These are phyloP conservation scores for Eurypyga helias DNA, from an alignment of 2,113 vertebrate species.

Conservation along the genomic window DNA sequence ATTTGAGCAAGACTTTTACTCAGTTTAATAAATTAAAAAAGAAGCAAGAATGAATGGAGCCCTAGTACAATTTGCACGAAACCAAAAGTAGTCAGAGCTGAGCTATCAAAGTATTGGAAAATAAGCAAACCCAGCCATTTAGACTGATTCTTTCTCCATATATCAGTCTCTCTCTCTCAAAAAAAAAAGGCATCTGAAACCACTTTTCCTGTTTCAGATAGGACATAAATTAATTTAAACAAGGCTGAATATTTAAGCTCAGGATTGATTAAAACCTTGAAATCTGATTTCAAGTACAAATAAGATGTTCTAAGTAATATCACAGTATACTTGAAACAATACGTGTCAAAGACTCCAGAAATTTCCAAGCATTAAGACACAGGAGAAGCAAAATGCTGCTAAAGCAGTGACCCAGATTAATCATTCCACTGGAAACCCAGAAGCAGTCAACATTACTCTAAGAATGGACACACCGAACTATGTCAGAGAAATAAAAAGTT, in stretches of 20 bases:
- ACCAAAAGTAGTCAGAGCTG: background rate
- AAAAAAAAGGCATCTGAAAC: background rate
- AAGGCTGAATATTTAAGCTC: background rate
- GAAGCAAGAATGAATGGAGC: background rate
- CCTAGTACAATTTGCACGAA: background rate
- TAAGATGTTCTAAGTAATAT: background rate
- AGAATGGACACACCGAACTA: background rate
- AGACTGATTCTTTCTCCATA: background rate
- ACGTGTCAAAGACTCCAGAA: background rate
- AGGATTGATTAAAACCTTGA: constrained; percentile 2
- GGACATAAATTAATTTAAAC: background rate
- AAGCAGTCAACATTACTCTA: background rate
- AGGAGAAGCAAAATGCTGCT: background rate
- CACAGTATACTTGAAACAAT: background rate
- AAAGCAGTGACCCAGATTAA: background rate
- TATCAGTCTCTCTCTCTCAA: background rate
- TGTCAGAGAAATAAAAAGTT: background rate
- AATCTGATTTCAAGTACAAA: constrained; percentile 12
- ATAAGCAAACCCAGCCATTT: background rate
- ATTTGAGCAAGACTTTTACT: background rate
- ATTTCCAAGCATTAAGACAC: background rate
- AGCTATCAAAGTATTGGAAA: background rate
- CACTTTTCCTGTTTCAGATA: background rate
- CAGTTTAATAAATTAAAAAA: background rate
- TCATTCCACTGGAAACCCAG: constrained; percentile 19